Conservation (phyloP, 1,140 invertebrate genomes). For the Caenorhabditis brenneri region DNA sequence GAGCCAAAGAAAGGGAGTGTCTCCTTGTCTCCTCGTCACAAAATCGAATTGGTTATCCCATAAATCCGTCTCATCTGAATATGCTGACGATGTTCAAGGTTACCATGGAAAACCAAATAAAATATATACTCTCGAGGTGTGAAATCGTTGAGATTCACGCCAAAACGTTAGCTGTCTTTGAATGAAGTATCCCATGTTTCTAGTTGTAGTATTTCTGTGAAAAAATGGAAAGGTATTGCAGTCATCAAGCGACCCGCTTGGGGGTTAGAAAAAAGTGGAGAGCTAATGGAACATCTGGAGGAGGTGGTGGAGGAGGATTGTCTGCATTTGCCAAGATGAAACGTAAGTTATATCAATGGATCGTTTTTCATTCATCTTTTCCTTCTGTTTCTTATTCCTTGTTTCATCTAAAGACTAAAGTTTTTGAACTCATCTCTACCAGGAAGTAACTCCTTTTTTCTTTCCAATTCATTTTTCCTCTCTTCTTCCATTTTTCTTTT, state of each 20-base stretch:
- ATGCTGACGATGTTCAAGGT: neutral
- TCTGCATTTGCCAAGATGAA: constrained; percentile 6
- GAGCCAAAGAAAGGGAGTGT: neutral
- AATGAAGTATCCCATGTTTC: too few species aligned
- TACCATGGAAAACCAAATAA: neutral
- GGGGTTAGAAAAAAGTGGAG: constrained; percentile 11
- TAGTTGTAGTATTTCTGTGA: too few species aligned
- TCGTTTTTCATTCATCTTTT: too few species aligned
- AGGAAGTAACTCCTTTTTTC: neutral
- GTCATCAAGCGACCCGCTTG: constrained; percentile 4
- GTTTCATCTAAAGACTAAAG: neutral
- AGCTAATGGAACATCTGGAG: neutral
- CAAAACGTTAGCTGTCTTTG: neutral
- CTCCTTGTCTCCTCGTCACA: neutral
- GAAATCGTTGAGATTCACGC: neutral
- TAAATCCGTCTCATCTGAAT: neutral
- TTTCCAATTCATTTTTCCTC: neutral
- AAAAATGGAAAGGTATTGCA: neutral
- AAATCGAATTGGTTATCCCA: neutral
- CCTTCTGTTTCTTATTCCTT: too few species aligned
- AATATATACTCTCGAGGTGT: neutral
- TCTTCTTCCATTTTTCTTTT: neutral
- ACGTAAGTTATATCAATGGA: neutral
- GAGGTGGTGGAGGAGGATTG: neutral
- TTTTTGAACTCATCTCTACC: neutral